These are phyloP conservation scores for Papilio polytes DNA, from an alignment of 1,140 invertebrate genomes.

Conservation along the genomic window DNA sequence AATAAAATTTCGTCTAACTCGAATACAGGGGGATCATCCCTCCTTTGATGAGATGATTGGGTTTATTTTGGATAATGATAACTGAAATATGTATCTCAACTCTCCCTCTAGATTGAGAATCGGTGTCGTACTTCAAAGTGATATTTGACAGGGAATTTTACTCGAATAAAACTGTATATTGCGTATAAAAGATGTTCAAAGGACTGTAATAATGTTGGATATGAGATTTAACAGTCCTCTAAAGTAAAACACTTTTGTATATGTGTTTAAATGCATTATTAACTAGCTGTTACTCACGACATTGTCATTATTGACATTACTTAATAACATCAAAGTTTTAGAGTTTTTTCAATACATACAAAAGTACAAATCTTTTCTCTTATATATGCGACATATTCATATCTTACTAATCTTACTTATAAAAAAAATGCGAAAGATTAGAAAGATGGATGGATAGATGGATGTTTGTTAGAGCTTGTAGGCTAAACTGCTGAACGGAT, in stretches of 20 bases:
- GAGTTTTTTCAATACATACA: too few relatives aligned
- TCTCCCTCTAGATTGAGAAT: constrained; percentile 37
- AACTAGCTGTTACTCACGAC: too few relatives aligned
- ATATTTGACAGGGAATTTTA: constrained; percentile 45
- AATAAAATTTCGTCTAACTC: constrained; percentile 62
- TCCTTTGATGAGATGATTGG: constrained; percentile 63
- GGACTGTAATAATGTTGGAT: constrained; percentile 34
- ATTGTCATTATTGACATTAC: too few relatives aligned
- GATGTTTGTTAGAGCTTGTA: too few relatives aligned
- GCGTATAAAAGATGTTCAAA: constrained; percentile 2
- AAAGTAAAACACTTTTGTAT: not conserved
- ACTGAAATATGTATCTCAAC: constrained; percentile 62
- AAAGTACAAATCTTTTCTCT: too few relatives aligned
- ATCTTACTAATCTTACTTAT: too few relatives aligned
- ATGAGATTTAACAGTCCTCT: not conserved
- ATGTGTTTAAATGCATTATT: too few relatives aligned
- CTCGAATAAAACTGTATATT: not conserved
- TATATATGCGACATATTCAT: too few relatives aligned
- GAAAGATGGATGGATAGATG: too few relatives aligned
- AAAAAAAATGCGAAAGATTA: too few relatives aligned
- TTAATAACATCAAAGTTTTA: too few relatives aligned
- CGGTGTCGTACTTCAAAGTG: constrained; percentile 43
- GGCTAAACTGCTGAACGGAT: too few relatives aligned
- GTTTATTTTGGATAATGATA: constrained; percentile 61
- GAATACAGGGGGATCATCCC: constrained; percentile 48